These are phyloP conservation scores for Lamproptera curius DNA, from an alignment of 2,888 invertebrate species.

Conservation along the genomic window DNA sequence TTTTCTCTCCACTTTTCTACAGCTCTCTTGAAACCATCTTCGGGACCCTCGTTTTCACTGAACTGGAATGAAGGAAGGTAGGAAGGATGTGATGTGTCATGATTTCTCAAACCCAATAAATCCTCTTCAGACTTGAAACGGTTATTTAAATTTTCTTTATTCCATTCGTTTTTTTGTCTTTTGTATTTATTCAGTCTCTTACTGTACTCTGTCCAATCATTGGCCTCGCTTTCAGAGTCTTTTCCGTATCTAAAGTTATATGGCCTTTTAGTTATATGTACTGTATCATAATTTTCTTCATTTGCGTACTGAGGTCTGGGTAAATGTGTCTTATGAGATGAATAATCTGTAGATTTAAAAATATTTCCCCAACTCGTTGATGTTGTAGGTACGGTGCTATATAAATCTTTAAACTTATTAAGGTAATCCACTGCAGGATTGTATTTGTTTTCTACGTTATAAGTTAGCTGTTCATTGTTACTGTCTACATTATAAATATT, in stretches of 20 bases:
- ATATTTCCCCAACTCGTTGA: slow-evolving; percentile 58
- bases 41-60: slow-evolving; percentile 39
- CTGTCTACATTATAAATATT: slow-evolving; percentile 44
- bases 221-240: slow-evolving; percentile 39
- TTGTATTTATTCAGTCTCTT: slow-evolving; percentile 44
- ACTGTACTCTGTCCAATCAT: slow-evolving; percentile 42
- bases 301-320: slow-evolving; percentile 44
- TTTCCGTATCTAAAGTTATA: slow-evolving; percentile 42
- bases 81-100: slow-evolving; percentile 58
- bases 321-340: slow-evolving; percentile 43
- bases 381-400: slow-evolving; percentile 37
- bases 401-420: slow-evolving; percentile 49
- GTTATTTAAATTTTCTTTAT: slow-evolving; percentile 44
- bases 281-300: slow-evolving; percentile 47
- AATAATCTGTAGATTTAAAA: slow-evolving; percentile 49
- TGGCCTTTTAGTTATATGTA: slow-evolving; percentile 59
- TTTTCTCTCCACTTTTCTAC: slow-evolving; percentile 67
- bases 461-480: slow-evolving; percentile 34
- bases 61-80: slow-evolving; percentile 54
- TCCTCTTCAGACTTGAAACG: slow-evolving; percentile 69
- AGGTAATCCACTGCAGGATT: slow-evolving; percentile 47
- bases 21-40: slow-evolving; percentile 59
- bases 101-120: slow-evolving; percentile 61
- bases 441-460: slow-evolving; percentile 39
- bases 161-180: slow-evolving; percentile 48